Evolutionary conservation across 1,140 invertebrate species (phyloP).

Genomic region (Pentalonia nigronervosa): DNA sequence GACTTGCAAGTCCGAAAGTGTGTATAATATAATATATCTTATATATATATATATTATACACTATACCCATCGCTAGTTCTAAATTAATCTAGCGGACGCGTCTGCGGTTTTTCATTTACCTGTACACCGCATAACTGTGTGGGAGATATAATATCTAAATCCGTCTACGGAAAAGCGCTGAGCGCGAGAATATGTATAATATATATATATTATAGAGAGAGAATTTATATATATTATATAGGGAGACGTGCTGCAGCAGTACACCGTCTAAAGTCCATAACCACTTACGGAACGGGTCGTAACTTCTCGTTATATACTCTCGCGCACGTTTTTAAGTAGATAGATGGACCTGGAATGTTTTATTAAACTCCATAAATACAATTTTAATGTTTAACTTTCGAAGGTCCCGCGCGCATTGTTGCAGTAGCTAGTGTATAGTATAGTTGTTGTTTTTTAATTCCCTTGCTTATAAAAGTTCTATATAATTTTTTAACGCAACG

Average conservation of each 20-base stretch:
- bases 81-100: background rate
- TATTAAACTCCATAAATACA: constrained; percentile 56
- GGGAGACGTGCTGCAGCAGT: constrained; percentile 13
- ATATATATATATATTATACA: background rate
- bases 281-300: constrained; percentile 30
- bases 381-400: constrained; percentile 54
- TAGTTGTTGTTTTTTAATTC: constrained; percentile 50
- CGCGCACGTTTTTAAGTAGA: constrained; percentile 33
- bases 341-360: constrained; percentile 48
- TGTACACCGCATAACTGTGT: background rate
- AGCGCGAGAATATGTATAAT: background rate
- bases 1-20: background rate
- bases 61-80: background rate
- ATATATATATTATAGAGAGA: background rate
- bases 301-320: constrained; percentile 36
- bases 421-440: background rate
- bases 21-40: too few relatives aligned
- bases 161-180: background rate
- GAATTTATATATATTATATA: background rate
- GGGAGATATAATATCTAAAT: background rate
- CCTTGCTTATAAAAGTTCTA: constrained; percentile 53
- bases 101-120: background rate
- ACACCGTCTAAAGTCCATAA: constrained; percentile 36
- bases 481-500: constrained; percentile 52
- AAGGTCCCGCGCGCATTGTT: constrained; percentile 22